Evolutionary conservation across 2,797 vertebrate genomes (phyloP), one percentile per base, ranked within the genome.

Genomic region (Phalloptychus januarius): DNA sequence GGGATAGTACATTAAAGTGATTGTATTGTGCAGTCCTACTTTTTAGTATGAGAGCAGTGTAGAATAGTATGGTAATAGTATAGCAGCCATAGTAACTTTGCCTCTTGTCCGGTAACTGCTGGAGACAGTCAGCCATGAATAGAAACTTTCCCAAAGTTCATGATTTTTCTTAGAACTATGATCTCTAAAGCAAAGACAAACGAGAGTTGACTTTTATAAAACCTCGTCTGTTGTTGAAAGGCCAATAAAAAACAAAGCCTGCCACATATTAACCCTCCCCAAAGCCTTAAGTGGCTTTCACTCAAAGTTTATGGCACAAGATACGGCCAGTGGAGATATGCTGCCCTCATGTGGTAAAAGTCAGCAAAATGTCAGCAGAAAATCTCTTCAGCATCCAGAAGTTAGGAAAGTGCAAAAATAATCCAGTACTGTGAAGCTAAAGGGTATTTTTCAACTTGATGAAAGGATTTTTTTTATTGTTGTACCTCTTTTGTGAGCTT

Each of bases 281-380:
- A 36, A 63, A 63, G 61, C 33, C 31, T 63, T 20, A 36, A 33
- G 61, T 33, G n/a, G 31, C 7, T 63, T 36, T 1, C 61, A 36
- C 61, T 63, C 16, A 36, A 83, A 23, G 65, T 83, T 87, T 67
- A 83, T 70, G 38, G 40, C 45, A 52, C 58, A 61, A 2, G 54
- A 7, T 16, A 2, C 0, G 23, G 45, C 67, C 76, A 25, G 42
- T 16, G 71, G 16, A 71, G 31, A 75, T 0, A 45, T 79, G 87
- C 28, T 72, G 90, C 90, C 92, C 79, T 80, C 91, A 0, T 85
- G 87, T 90, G 93, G 92, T 69, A 5, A 80, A 73, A 80, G 1
- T 5, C 2, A 4, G 70, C 7, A 23, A 36, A 10, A 6, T 2
- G 40, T 38, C n/a, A 10, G 4, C 0, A 58, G 28, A 45, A 12